phyloP scores from a whole-genome alignment of 2,797 vertebrate species.

The Halcyon chelicuti region DNA sequence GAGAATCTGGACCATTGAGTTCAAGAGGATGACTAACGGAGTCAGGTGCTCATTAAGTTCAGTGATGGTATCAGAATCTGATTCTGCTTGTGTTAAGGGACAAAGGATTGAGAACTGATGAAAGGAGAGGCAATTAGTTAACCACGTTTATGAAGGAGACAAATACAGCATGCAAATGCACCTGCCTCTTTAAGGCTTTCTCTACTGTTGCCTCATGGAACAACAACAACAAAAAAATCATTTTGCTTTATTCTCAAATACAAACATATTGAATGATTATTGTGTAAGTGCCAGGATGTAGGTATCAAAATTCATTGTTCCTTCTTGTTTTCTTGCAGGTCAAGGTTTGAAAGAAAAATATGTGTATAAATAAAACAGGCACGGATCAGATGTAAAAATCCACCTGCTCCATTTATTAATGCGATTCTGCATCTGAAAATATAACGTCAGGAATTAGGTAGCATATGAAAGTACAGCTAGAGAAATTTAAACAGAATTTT shows the following conservation, averaged over 20 bases:
- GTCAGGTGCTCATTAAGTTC: conserved; percentile 28
- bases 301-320: conserved; percentile 56
- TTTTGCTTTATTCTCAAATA: conserved; percentile 59
- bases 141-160: neutral
- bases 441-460: conserved; percentile 6
- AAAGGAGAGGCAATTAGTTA: conserved; percentile 39
- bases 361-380: conserved; percentile 1
- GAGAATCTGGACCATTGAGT: neutral
- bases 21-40: conserved; percentile 40
- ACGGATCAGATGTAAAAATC: conserved; percentile 51
- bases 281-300: conserved; percentile 38
- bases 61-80: conserved; percentile 9
- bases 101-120: conserved; percentile 19
- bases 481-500: conserved; percentile 25
- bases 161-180: neutral
- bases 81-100: neutral
- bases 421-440: conserved; percentile 16
- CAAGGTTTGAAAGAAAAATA: conserved; percentile 67
- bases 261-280: conserved; percentile 35
- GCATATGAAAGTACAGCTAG: neutral
- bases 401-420: conserved; percentile 49
- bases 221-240: neutral
- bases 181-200: neutral
- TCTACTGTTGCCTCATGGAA: conserved; percentile 3
- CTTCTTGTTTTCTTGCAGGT: conserved; percentile 59